phyloP scores from a whole-genome alignment of 2,113 vertebrate genomes.

The Rana temporaria region DNA sequence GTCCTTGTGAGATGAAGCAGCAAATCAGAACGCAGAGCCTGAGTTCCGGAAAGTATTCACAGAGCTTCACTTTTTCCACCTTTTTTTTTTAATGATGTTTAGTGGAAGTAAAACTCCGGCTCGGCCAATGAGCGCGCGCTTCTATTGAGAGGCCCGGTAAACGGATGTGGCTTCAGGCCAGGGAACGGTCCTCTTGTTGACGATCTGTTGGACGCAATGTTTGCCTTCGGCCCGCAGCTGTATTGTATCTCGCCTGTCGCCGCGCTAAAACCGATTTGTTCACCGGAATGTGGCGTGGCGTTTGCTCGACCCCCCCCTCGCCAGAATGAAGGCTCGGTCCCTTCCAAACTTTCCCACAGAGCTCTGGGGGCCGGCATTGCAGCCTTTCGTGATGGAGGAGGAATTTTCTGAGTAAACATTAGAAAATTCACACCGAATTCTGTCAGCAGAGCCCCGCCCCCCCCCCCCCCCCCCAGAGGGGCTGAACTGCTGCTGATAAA shows the following conservation, averaged over 20 bases:
- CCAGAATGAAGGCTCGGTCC: neutral
- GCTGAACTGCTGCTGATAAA: neutral
- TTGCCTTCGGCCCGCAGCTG: neutral
- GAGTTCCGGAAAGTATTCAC: too few species aligned
- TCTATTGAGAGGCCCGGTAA: neutral
- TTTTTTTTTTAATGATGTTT: too few species aligned
- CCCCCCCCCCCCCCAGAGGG: too few species aligned
- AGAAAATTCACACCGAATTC: neutral
- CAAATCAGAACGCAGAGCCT: too few species aligned
- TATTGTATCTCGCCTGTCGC: neutral
- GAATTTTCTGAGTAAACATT: slow-evolving; percentile 41
- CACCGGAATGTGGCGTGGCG: neutral
- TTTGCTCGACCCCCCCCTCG: neutral
- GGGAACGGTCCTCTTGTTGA: neutral
- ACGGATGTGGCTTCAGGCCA: neutral
- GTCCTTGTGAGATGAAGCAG: too few species aligned
- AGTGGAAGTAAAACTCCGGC: too few species aligned
- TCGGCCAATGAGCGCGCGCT: neutral
- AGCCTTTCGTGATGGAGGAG: slow-evolving; percentile 3
- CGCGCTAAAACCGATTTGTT: neutral
- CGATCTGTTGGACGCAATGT: neutral
- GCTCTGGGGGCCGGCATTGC: neutral
- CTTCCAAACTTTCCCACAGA: slow-evolving; percentile 3
- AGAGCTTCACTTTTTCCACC: too few species aligned
- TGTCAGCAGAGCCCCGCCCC: neutral